phyloP scores from a whole-genome alignment of 2,113 vertebrate species.

The Laticauda colubrina region DNA sequence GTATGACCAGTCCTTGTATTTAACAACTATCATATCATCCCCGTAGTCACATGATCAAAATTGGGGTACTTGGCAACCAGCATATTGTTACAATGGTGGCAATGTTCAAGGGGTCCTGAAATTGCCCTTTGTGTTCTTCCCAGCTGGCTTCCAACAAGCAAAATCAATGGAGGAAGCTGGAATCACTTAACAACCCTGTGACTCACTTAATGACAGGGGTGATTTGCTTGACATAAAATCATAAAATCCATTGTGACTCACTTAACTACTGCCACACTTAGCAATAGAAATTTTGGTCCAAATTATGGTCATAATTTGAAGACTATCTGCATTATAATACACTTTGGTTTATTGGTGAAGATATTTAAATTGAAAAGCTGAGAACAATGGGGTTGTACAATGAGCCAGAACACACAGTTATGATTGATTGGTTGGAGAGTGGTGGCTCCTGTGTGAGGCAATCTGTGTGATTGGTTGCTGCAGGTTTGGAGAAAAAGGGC shows the following conservation, averaged over 20 bases:
- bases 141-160: background rate
- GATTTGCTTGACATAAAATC: background rate
- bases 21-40: background rate
- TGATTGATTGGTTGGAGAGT: background rate
- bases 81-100: background rate
- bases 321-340: background rate
- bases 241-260: background rate
- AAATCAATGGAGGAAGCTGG: background rate
- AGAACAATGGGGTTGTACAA: background rate
- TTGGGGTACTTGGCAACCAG: background rate
- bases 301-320: background rate
- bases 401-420: background rate
- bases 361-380: too few relatives aligned
- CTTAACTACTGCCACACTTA: background rate
- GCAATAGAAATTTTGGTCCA: background rate
- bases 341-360: too few relatives aligned
- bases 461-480: background rate
- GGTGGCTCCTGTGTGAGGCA: background rate
- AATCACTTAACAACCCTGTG: background rate
- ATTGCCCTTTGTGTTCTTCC: background rate
- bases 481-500: background rate
- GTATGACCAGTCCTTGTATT: background rate
- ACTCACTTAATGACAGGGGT: background rate
- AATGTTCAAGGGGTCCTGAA: background rate
- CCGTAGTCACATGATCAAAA: background rate